phyloP scores from a whole-genome alignment of 1,140 invertebrate genomes.

The Megalopta genalis region DNA sequence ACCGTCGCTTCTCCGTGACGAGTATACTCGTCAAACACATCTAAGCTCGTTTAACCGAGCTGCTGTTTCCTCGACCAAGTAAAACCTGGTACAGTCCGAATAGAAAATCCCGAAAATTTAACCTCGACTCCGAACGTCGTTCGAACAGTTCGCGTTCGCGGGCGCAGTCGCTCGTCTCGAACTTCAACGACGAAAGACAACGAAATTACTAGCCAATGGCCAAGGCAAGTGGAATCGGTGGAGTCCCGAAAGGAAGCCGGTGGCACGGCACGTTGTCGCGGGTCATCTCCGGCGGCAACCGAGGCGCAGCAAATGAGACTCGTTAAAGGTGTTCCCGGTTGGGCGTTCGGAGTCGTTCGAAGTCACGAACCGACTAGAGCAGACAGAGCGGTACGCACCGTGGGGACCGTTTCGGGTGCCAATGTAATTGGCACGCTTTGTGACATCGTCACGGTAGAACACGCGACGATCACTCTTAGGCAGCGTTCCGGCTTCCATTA shows the following conservation, averaged over 20 bases:
- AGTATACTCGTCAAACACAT: too few relatives aligned
- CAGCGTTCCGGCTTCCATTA: conserved; percentile 29
- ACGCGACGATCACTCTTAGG: conserved; percentile 10
- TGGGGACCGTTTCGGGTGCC: conserved; percentile 38
- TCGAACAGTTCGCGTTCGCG: too few relatives aligned
- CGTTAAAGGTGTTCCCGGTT: conserved; percentile 20
- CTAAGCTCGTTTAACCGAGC: too few relatives aligned
- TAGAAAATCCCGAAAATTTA: too few relatives aligned
- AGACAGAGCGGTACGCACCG: conserved; percentile 23
- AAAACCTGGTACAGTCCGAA: too few relatives aligned
- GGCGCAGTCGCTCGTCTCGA: too few relatives aligned
- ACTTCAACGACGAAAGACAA: too few relatives aligned
- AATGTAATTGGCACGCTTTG: conserved; percentile 47
- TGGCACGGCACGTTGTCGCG: background rate
- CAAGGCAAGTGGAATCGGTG: background rate
- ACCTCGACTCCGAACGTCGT: too few relatives aligned
- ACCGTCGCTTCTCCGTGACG: too few relatives aligned
- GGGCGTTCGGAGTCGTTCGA: conserved; percentile 9
- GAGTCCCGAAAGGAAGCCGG: background rate
- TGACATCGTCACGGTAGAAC: conserved; percentile 23
- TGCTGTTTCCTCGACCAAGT: too few relatives aligned
- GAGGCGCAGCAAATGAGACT: background rate
- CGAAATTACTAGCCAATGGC: background rate
- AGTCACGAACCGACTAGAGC: conserved; percentile 33
- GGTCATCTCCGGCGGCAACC: background rate